phyloP scores from a whole-genome alignment of 2,113 vertebrate species.

The Oostethus manadensis region DNA sequence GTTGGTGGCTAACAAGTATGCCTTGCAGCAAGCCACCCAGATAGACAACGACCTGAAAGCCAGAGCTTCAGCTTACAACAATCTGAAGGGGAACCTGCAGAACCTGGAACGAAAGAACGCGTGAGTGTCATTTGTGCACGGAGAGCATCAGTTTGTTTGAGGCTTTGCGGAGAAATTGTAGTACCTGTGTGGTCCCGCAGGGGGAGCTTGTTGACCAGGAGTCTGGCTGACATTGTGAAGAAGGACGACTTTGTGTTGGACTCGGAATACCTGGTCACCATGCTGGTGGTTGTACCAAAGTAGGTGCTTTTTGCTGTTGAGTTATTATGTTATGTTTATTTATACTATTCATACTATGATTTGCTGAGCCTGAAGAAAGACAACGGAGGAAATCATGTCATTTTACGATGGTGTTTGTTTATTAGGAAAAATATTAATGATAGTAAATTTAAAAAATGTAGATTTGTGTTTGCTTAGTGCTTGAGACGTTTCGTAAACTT shows the following conservation, averaged over 20 bases:
- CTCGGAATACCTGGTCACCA: constrained; percentile 93
- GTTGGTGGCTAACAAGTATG: constrained; percentile 3
- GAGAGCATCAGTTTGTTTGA: background rate
- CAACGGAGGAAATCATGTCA: no score
- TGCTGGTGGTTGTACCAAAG: constrained; percentile 97
- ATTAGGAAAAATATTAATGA: no score
- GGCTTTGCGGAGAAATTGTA: background rate
- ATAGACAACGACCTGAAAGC: constrained; percentile 98
- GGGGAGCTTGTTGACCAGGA: constrained; percentile 94
- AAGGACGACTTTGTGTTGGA: constrained; percentile 98
- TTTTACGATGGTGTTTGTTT: no score
- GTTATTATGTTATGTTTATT: background rate
- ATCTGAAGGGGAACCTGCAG: constrained; percentile 97
- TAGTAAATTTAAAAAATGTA: no score
- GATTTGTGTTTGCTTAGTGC: no score
- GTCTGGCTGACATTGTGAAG: constrained; percentile 95
- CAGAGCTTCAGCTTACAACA: constrained; percentile 95
- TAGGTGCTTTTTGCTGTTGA: constrained; percentile 63
- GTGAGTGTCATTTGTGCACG: constrained; percentile 70
- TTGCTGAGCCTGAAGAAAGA: background rate
- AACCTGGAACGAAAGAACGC: constrained; percentile 99
- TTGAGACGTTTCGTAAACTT: no score
- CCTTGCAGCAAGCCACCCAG: constrained; percentile 88
- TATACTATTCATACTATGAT: background rate
- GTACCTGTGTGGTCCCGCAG: constrained; percentile 53